These are phyloP conservation scores for Neosalanx taihuensis DNA, from an alignment of 2,797 vertebrate species.

Conservation along the genomic window DNA sequence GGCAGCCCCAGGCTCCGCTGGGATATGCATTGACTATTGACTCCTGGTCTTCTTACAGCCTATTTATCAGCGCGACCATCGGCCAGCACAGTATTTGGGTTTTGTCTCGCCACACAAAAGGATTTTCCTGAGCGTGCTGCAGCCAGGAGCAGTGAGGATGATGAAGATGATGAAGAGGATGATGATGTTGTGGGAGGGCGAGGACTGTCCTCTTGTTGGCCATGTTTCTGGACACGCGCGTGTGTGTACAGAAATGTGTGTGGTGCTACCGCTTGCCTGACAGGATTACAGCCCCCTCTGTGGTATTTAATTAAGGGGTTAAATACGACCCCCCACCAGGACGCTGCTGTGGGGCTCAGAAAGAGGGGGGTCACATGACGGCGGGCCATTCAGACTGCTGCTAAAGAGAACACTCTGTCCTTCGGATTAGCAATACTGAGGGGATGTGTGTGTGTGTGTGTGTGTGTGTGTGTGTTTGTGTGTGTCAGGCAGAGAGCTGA, in stretches of 20 bases:
- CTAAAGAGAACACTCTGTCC: slow-evolving; percentile 58
- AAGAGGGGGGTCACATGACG: slow-evolving; percentile 53
- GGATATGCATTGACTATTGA: slow-evolving; percentile 71
- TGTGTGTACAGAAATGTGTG: slow-evolving; percentile 6
- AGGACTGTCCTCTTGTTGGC: slow-evolving; percentile 21
- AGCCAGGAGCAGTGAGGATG: slow-evolving; percentile 22
- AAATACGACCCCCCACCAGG: slow-evolving; percentile 67
- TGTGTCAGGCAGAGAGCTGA: background rate
- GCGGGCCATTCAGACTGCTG: slow-evolving; percentile 48
- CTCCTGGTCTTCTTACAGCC: slow-evolving; percentile 58
- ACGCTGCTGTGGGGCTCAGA: slow-evolving; percentile 16
- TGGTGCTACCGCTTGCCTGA: slow-evolving; percentile 56
- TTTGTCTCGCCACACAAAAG: slow-evolving; percentile 66
- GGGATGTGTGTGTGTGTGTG: slow-evolving; percentile 12
- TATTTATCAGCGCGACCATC: slow-evolving; percentile 29
- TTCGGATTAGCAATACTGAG: slow-evolving; percentile 49
- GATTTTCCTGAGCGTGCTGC: slow-evolving; percentile 46
- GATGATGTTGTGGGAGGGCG: background rate
- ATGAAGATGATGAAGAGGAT: background rate
- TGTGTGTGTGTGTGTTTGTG: slow-evolving; percentile 12
- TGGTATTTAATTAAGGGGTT: slow-evolving; percentile 74
- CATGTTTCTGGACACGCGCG: slow-evolving; percentile 40
- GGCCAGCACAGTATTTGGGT: slow-evolving; percentile 46
- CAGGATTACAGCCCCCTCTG: slow-evolving; percentile 70
- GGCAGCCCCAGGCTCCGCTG: slow-evolving; percentile 52